Base-by-base conservation (phyloP, 2,113 vertebrate genomes). In the Nothocercus julius region DNA sequence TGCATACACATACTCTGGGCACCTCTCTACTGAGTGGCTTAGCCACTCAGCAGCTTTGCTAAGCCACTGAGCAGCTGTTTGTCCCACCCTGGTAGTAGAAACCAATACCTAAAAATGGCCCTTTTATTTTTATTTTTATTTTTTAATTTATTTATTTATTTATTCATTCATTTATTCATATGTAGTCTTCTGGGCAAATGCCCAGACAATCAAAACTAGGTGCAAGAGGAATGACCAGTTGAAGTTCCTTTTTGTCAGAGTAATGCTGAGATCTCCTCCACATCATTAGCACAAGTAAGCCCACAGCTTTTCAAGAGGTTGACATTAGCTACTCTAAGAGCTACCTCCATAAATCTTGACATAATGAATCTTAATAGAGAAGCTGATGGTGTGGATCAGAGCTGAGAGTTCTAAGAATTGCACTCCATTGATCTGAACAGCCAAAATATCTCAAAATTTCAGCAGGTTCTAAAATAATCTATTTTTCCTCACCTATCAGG, bases 231-330 rank as follows among this genome's bases (percentile, higher is more conserved):
- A 83, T 12, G 36, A 45, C 4, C 7, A 77, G 69, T 69, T 92
- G 36, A 88, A 82, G 53, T 69, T 88, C 38, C 11, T 92, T 53
- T 84, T 27, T 72, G n/a, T 74, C 58, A 25, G 10, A 40, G 47
- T 83, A 82, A 56, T 47, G 42, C 34, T 86, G 73, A 75, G 38
- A 42, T 94, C 47, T 84, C 45, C 38, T 72, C 62, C 82, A 27
- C 27, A 32, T 25, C 42, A 34, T 20, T 5, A 8, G 11, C 19
- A 79, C 51, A 87, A 80, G 34, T 45, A 89, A 77, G 19, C 19
- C 69, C 42, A 42, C 28, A 42, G 34, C 67, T 72, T 68, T 86
- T 68, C 18, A n/a, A 2, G 72, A 62, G 3, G 3, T 42, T 88
- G 83, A 3, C 72, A 13, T 61, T 75, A 77, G 32, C 14, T 83